Evolutionary conservation across 2,113 vertebrate species (phyloP).

Genomic region (Formicarius rufipectus): DNA sequence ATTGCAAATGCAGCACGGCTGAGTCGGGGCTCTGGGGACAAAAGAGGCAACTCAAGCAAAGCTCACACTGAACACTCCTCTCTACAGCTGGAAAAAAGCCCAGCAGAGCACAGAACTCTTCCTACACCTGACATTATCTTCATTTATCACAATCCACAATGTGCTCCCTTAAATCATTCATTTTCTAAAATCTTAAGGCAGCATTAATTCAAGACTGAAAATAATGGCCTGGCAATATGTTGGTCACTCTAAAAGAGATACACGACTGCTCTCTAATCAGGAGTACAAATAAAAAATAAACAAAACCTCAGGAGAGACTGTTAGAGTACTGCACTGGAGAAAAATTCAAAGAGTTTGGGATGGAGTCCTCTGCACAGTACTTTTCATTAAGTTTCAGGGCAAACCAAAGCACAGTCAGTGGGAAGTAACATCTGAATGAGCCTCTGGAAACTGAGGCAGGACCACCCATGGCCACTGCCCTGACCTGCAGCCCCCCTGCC

Average conservation of each 20-base stretch:
- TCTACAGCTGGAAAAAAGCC: not conserved
- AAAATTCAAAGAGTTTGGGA: not conserved
- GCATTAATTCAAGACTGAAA: not conserved
- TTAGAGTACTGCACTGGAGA: not conserved
- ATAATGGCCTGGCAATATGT: not conserved
- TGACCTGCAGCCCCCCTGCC: not conserved
- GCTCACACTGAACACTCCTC: not conserved
- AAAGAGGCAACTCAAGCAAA: not conserved
- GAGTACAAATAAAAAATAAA: not conserved
- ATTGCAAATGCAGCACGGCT: not conserved
- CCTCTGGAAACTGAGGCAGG: not conserved
- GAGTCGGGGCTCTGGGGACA: not conserved
- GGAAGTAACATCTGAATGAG: not conserved
- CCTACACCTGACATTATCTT: not conserved
- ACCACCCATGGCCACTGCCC: fast-evolving
- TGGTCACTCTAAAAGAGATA: not conserved
- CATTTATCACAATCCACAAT: not conserved
- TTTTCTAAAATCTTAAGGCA: not conserved
- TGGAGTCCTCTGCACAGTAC: not conserved
- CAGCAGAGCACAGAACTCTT: not conserved
- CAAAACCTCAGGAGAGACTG: not conserved
- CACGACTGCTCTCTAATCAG: not conserved
- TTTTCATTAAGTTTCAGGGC: not conserved
- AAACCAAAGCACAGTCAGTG: not conserved
- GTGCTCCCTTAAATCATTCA: not conserved